Evolutionary conservation across 2,113 vertebrate species (phyloP).

Genomic region (Calyptommatus sinebrachiatus): DNA sequence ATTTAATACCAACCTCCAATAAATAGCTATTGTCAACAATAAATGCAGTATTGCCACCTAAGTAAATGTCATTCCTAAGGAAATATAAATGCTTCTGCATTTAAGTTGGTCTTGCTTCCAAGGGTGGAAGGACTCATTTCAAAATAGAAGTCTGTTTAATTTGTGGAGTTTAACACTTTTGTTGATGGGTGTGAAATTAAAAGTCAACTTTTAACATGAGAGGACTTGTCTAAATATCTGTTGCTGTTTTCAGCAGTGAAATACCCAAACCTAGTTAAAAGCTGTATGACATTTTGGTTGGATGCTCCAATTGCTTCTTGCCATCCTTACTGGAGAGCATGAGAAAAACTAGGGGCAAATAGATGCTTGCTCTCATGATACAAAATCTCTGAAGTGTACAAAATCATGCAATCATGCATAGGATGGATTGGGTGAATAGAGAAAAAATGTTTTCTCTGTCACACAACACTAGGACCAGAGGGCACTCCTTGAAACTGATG

Average conservation of each 20-base stretch:
- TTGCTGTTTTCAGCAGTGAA: neutral
- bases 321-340: no score
- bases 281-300: no score
- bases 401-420: no score
- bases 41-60: conserved; percentile 46
- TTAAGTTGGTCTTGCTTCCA: conserved; percentile 6
- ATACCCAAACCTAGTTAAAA: no score
- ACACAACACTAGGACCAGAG: no score
- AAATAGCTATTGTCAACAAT: conserved; percentile 48
- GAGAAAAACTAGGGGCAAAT: no score
- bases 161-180: neutral
- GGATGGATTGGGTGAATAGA: no score
- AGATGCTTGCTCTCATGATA: no score
- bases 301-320: no score
- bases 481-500: no score
- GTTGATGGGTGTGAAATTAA: neutral
- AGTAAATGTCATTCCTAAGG: conserved; percentile 40
- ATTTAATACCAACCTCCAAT: conserved; percentile 43
- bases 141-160: conserved; percentile 12
- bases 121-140: conserved; percentile 20
- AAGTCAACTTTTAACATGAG: conserved; percentile 11
- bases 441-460: no score
- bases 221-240: accelerated
- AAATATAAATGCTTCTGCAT: conserved; percentile 40
- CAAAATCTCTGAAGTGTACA: no score